These are phyloP conservation scores for Amblyopsis hoosieri DNA, from an alignment of 2,797 vertebrate genomes.

Conservation along the genomic window DNA sequence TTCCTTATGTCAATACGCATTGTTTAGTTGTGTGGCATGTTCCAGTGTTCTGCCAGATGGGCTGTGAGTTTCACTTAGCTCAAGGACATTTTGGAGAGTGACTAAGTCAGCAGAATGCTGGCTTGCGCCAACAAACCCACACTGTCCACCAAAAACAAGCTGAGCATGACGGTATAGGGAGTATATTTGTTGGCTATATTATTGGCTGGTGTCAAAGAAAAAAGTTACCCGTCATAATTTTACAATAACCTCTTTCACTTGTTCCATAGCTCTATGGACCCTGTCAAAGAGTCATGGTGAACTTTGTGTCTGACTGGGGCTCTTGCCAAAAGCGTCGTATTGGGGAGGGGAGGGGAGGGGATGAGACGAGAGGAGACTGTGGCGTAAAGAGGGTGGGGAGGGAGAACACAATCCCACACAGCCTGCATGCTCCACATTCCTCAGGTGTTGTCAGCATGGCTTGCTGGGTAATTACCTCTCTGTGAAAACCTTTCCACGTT, in stretches of 20 bases:
- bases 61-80: conserved; percentile 54
- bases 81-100: conserved; percentile 71
- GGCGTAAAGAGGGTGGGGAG: conserved; percentile 19
- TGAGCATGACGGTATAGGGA: conserved; percentile 38
- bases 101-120: conserved; percentile 50
- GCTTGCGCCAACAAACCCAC: conserved; percentile 43
- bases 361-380: conserved; percentile 32
- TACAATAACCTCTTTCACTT: conserved; percentile 6
- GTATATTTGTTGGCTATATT: conserved; percentile 14
- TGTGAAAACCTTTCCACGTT: conserved; percentile 57
- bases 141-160: conserved; percentile 46
- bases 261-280: conserved; percentile 23
- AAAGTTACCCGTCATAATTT: too few relatives aligned
- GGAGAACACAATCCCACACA: conserved; percentile 56
- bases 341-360: conserved; percentile 53
- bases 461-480: conserved; percentile 68
- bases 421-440: conserved; percentile 76
- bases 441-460: conserved; percentile 78
- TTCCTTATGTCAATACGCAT: conserved; percentile 46
- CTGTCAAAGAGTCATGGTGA: conserved; percentile 39
- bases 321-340: conserved; percentile 15
- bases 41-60: conserved; percentile 62
- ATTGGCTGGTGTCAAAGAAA: too few relatives aligned
- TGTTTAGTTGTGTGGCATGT: conserved; percentile 51
- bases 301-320: conserved; percentile 27